Base-by-base conservation (phyloP, 2,113 vertebrate genomes). In the Hylia prasina region DNA sequence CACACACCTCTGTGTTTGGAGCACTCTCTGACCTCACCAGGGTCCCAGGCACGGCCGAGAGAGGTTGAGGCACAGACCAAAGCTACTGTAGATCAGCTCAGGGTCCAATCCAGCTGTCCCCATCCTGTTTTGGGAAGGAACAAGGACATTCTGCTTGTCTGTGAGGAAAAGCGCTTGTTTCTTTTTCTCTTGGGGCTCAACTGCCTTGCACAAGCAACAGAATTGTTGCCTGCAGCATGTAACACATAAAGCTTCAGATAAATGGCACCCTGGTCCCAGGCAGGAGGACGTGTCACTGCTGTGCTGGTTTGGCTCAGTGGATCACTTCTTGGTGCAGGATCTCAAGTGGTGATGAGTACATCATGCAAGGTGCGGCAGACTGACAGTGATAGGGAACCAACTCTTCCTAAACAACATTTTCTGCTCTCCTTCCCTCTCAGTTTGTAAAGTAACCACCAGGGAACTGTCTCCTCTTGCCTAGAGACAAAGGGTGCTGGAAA, bases 31-130 rank as follows among this genome's bases (percentile, higher is more conserved):
- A 15, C n/a, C 16, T 9, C 3, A 27, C 5, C 44, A 11, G 30
- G 25, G 14, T 13, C 61, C 64, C 50, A 68, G 35, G 28, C 31
- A 15, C 0, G 3, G 57, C 10, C 33, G 8, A 5, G 1, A 13
- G 13, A 11, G 23, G 11, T 47, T 60, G 80, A 75, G 13, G 30
- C 39, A 42, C 33, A 64, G 24, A 21, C 23, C 1, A 1, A 48
- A 45, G 51, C 51, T 44, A 4, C 13, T 28, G 15, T 0, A 51
- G 30, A 22, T 37, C 54, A 86, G 14, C 44, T 73, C 12, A 66
- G 69, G 21, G 25, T 31, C 47, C 63, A 69, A 4, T 33, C n/a
- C 48, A 71, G 65, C 77, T 65, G n/a, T 24, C 50, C 89, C 44
- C 56, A 77, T 23, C 24, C 31, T 45, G 44, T 0, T 48, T 66